Conservation (phyloP, 1,140 invertebrate genomes). For the Rhopalosiphum maidis region DNA sequence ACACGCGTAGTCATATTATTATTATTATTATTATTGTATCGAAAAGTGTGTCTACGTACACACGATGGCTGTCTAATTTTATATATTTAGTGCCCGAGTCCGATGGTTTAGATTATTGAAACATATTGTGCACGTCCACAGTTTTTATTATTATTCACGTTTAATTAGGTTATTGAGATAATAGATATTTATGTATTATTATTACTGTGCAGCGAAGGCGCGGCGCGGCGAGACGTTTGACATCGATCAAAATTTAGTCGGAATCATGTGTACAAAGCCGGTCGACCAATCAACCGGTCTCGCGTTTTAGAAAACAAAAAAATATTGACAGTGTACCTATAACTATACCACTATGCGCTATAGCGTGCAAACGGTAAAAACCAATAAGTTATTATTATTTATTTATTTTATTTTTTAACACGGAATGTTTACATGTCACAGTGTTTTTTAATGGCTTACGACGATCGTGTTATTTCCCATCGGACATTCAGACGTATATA, state of each 20-base stretch:
- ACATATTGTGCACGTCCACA: background rate
- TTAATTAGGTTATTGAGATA: conserved; percentile 17
- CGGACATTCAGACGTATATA: background rate
- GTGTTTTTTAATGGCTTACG: background rate
- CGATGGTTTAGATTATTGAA: background rate
- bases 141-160: background rate
- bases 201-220: background rate
- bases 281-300: background rate
- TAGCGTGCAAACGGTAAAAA: background rate
- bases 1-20: too few relatives aligned
- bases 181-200: background rate
- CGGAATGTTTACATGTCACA: background rate
- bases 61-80: background rate
- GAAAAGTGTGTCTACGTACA: background rate
- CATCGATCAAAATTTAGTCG: conserved; percentile 1
- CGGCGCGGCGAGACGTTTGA: background rate
- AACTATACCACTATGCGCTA: background rate
- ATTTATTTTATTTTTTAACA: background rate
- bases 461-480: background rate
- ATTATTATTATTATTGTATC: background rate
- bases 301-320: background rate
- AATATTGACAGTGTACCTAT: background rate
- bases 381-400: background rate
- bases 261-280: background rate
- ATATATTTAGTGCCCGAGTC: background rate